Base-by-base conservation (phyloP, 2,797 vertebrate genomes). In the Antennarius maculatus region DNA sequence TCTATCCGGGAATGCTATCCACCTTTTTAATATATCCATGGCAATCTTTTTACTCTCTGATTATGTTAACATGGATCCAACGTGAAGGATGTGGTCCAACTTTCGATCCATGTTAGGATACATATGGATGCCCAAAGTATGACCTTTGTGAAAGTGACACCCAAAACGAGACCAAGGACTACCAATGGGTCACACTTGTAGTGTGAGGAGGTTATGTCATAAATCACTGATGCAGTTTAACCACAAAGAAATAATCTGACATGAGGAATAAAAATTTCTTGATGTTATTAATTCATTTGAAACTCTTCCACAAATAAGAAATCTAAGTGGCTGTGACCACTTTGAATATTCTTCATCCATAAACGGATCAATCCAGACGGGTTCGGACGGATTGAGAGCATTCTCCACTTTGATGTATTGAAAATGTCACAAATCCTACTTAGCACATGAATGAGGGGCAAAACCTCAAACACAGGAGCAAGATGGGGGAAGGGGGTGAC, bases 361-460 rank as follows among this genome's bases (percentile, higher is more conserved):
- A 73, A 85, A 87, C 71, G 65, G 85, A 82, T 73, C 68, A 74
- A 61, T 71, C 60, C 56, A 66, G 67, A 31, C 15, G 70, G 71
- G 75, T 78, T 76, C 74, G 81, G 68, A 84, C 80, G 77, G 76
- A 84, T 82, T 67, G 71, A 79, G 71, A 81, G 66, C 71, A 67
- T 73, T 85, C 76, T 57, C 78, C 71, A 77, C 86, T 91, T 90
- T 86, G 86, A 89, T 90, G 84, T 80, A 58, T 74, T 70, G 80
- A 82, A 86, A 92, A 89, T 63, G 71, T 80, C 79, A 76, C 88
- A 91, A 92, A 93, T 93, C 92, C 92, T 91, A 86, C 89, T 93
- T 93, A 89, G 87, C 91, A 93, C 91, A 91, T 93, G 84, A 93
- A 93, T 92, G 90, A 86, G 80, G 70, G 81, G 81, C 70, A 81